Evolutionary conservation across 2,797 vertebrate species (phyloP), one percentile per base, ranked within the genome.

Genomic region (Eleutherodactylus coqui): DNA sequence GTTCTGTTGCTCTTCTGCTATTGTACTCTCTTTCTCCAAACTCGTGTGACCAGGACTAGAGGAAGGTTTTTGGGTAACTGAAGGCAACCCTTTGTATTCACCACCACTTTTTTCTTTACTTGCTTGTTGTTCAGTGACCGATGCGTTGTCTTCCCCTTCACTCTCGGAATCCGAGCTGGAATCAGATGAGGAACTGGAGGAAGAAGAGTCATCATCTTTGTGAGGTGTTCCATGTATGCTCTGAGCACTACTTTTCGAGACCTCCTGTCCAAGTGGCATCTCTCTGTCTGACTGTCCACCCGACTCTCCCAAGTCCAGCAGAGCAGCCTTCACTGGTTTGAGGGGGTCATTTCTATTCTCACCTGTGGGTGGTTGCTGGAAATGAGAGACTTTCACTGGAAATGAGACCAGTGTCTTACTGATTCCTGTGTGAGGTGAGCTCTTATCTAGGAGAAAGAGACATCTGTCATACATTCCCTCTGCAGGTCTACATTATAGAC

Each of bases 341-440:
- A 51, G 49, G 32, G 49, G 19, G 0, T 36, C 75, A 77, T 36
- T 17, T 60, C 34, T 78, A 53, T 34, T 70, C 75, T 84, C 82
- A 84, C 86, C 86, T 84, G 38, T 43, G 32, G 16, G 53, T 5
- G 67, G 17, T 34, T 75, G 51, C 82, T 72, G 36, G 45, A 27
- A 58, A 43, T 64, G 17, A 24, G 79, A 38, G 27, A 19, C 27
- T 58, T 79, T 87, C 29, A 41, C 86, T 53, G 86, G 82, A 34
- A 87, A 87, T n/a, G 82, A 80, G 29, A 87, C 82, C 76, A 80
- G 55, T 13, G 86, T 87, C 76, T 87, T 87, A 60, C 45, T 55
- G 67, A 4, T n/a, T 67, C 41, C 53, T 32, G 32, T 32, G 2
- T 51, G 81, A 38, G 64, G 24, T 6, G 75, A 67, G 41, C 76